Percentiles rank a stretch among this genome's conserved stretches.
phyloP scores from a whole-genome alignment of 2,797 vertebrate genomes.

The Chloroceryle amazona region DNA sequence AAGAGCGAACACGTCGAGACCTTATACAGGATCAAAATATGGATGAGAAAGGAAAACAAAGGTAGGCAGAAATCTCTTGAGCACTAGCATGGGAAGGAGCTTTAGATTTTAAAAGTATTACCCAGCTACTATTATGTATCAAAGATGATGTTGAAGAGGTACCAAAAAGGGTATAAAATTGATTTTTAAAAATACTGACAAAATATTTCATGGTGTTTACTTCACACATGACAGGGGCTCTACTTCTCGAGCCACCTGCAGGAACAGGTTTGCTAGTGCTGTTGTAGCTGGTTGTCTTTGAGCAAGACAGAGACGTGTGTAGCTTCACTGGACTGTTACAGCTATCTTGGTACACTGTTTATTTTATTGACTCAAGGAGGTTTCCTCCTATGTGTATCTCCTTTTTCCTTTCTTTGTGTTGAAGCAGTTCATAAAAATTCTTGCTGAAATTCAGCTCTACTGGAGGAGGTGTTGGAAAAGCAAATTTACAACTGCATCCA shows the following conservation, averaged over 20 bases:
- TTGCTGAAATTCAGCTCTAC: background rate
- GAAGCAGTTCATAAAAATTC: background rate
- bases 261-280: background rate
- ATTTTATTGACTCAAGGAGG: background rate
- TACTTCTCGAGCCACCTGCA: background rate
- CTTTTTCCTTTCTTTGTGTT: background rate
- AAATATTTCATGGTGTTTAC: background rate
- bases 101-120: background rate
- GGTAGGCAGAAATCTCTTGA: constrained; percentile 73
- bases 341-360: background rate
- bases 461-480: background rate
- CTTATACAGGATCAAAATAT: constrained; percentile 99
- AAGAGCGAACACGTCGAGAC: constrained; percentile 98
- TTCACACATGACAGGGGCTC: background rate
- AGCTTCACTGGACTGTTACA: background rate
- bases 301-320: background rate
- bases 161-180: background rate
- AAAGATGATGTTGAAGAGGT: background rate
- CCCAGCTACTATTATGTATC: background rate
- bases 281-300: accelerated
- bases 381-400: background rate
- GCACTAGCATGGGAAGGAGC: background rate
- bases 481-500: background rate
- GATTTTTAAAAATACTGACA: background rate
- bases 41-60: constrained; percentile 98